Base-by-base conservation (phyloP, 2,888 invertebrate species). In the Auanema sp. region DNA sequence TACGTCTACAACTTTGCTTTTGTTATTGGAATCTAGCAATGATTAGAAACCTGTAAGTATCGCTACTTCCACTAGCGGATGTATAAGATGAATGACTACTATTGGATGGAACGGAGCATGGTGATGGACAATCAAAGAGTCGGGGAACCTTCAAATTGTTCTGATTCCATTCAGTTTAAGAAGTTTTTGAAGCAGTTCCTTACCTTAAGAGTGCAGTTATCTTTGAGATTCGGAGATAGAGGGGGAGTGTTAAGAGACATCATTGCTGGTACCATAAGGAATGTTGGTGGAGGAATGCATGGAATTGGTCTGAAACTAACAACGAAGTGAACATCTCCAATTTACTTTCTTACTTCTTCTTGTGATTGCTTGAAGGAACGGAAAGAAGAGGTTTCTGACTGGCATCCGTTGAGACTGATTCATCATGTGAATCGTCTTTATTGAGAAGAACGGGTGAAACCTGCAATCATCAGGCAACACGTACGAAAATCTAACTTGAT, bases 191-290 rank as follows among this genome's bases (percentile, higher is more conserved):
- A 33, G 3, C 4, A 24, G 23, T 52, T n/a, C n/a, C 18, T 2
- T 61, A 62, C 62, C 47, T 62, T 56, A 5, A 62, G 58, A 2
- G 65, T 67, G n/a, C 61, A 66, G 16, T 47, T 62, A 4, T 54
- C 33, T 40, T 33, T 55, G 16, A 51, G 44, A 11, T 42, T 69
- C 5, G 73, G 76, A 23, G 74, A 67, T 12, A 71, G 57, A 18
- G 76, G 73, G 10, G 76, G 74, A 4, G 76, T 76, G 58, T 72
- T 74, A 10, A 76, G 60, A 16, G 69, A 56, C 76, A 76, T 76
- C 67, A 73, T 69, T 11, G 76, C 76, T 6, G 76, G 76, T 11
- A 76, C 75, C 75, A 76, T 72, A 6, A 76, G 64, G 60, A 75
- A 76, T 2, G 76, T 73, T 11, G 76, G 75, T 10, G 76, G 71